Evolutionary conservation across 2,113 vertebrate species (phyloP).

Genomic region (Vanacampus margaritifer): DNA sequence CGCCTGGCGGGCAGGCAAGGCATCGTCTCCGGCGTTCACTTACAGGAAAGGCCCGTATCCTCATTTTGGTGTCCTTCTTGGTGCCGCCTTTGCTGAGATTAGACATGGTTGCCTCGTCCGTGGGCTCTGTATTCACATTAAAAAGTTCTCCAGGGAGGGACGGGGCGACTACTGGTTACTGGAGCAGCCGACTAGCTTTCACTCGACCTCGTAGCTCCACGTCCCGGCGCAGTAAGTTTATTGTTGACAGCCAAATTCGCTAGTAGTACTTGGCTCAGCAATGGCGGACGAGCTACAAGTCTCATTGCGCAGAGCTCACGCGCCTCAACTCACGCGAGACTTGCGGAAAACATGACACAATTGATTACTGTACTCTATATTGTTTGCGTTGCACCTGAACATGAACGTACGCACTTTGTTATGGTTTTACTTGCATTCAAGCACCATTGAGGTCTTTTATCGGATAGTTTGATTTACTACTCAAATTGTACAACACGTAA

Average conservation of each 20-base stretch:
- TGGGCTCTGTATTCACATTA: constrained; percentile 73
- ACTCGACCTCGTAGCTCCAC: constrained; percentile 60
- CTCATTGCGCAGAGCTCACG: constrained; percentile 63
- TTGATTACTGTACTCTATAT: too few relatives aligned
- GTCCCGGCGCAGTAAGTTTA: constrained; percentile 57
- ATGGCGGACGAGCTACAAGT: constrained; percentile 68
- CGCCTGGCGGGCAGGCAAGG: constrained; percentile 24
- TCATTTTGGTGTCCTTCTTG: constrained; percentile 99
- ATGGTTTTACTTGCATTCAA: background rate
- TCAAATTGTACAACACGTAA: background rate
- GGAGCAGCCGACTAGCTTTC: constrained; percentile 59
- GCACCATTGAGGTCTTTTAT: background rate
- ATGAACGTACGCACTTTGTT: background rate
- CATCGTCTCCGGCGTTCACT: constrained; percentile 69
- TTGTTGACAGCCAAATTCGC: constrained; percentile 63
- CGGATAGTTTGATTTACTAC: background rate
- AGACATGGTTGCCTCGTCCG: constrained; percentile 82
- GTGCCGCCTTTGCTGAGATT: constrained; percentile 96
- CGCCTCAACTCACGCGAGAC: constrained; percentile 59
- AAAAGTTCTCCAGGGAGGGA: constrained; percentile 56
- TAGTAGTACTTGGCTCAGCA: constrained; percentile 56
- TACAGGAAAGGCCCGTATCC: constrained; percentile 98
- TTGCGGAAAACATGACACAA: background rate
- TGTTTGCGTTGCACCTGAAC: background rate
- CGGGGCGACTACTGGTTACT: constrained; percentile 49